Base-by-base conservation (phyloP, 2,113 vertebrate species). In the Hoplias malabaricus region DNA sequence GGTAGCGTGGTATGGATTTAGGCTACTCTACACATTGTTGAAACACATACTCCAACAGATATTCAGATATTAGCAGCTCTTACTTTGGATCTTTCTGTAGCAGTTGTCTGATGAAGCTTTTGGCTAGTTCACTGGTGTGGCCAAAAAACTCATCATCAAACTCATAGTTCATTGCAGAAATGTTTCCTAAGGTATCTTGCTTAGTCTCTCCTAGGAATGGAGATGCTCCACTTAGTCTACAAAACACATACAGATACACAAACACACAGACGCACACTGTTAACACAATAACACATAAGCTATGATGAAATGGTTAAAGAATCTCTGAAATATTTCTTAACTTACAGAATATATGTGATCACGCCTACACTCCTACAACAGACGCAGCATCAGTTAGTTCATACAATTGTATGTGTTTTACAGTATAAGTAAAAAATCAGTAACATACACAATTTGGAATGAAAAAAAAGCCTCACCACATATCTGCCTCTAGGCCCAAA, bases 321-420 rank as follows among this genome's bases (percentile, higher is more conserved):
- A 4, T 3, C 8, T 40, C 3, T 34, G 5, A 57, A n/a, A 16
- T 31, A 69, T 5, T 40, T n/a, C 16, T 42, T 48, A 38, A 72
- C 97, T 98, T 90, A 99, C 96, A 99, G 92, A 80, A 99, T 95
- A 77, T 98, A 99, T 62, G 96, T 99, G 91, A 99, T 98, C 84
- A 99, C 97, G 59, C 97, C 97, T 12, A 99, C 95, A 88, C 97
- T 99, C 96, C 97, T 98, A 85, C 34, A 61, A 86, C 11, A 79
- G 13, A 33, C 46, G 56, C 4, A 67, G 33, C 11, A 54, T 54
- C 13, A 21, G 34, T 36, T 38, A 36, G 33, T 3, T n/a, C 13
- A 63, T 4, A 33, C 6, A 34, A 12, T 33, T 31, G 43, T 16
- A 11, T 25, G 57, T 3, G 46, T 54, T 36, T 21, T 36, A 42